phyloP scores from a whole-genome alignment of 2,797 vertebrate species.

The Notolabrus celidotus region DNA sequence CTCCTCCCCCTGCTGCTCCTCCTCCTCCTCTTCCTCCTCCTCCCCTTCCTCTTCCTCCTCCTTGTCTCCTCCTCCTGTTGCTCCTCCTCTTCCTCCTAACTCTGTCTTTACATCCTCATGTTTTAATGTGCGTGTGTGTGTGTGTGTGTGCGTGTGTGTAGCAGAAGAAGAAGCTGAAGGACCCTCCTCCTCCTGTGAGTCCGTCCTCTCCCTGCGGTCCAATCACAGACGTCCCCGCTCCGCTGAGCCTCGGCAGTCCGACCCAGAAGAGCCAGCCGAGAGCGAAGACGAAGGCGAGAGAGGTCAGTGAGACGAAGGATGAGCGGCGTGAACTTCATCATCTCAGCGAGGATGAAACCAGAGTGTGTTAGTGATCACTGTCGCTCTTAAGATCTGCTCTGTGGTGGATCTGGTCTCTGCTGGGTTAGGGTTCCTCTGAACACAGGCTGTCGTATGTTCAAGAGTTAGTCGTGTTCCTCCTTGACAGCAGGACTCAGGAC shows the following conservation, averaged over 20 bases:
- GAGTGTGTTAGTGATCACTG: neutral
- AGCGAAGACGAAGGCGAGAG: slow-evolving; percentile 90
- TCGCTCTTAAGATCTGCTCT: no score
- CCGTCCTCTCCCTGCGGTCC: slow-evolving; percentile 80
- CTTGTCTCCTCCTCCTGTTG: no score
- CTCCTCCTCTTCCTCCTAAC: no score
- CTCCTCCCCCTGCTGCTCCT: no score
- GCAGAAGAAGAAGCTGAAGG: slow-evolving; percentile 94
- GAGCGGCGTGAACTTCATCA: slow-evolving; percentile 33
- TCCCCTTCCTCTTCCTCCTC: no score
- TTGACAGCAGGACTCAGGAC: no score
- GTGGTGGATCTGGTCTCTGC: no score
- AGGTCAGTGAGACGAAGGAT: slow-evolving; percentile 81
- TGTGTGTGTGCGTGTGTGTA: slow-evolving; percentile 44
- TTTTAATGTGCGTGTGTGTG: slow-evolving; percentile 21
- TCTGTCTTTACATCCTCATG: slow-evolving; percentile 20
- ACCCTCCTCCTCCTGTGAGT: slow-evolving; percentile 81
- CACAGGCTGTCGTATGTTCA: no score
- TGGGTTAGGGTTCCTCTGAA: no score
- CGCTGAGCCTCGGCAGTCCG: slow-evolving; percentile 83
- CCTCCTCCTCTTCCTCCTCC: no score
- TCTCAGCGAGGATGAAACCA: slow-evolving; percentile 23
- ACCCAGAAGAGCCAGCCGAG: slow-evolving; percentile 88
- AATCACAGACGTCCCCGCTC: slow-evolving; percentile 82
- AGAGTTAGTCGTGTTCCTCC: no score